Percentiles rank a stretch among this genome's conserved stretches.
phyloP scores from a whole-genome alignment of 1,140 invertebrate genomes.

The Anastatus disparis region DNA sequence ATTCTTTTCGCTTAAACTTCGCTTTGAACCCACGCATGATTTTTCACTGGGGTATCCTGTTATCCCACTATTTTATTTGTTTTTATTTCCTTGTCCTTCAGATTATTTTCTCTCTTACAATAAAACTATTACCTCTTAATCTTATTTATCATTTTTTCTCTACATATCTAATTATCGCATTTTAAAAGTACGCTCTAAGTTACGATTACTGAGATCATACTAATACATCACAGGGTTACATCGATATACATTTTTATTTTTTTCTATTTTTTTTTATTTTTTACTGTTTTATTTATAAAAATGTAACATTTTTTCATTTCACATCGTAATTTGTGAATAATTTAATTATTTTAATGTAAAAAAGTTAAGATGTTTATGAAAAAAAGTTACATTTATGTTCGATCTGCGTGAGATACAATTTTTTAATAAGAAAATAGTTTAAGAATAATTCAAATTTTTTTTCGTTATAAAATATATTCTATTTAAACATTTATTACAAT shows the following conservation, averaged over 20 bases:
- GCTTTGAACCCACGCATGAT: constrained; percentile 50
- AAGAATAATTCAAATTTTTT: neutral
- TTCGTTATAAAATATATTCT: constrained; percentile 11
- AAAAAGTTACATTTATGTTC: constrained; percentile 14
- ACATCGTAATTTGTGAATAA: constrained; percentile 22
- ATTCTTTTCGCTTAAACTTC: constrained; percentile 25
- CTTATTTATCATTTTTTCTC: too few species aligned
- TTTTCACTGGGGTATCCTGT: constrained; percentile 49
- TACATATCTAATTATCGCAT: constrained; percentile 59
- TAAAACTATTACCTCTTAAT: constrained; percentile 27
- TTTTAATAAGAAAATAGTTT: neutral
- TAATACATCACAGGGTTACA: constrained; percentile 70
- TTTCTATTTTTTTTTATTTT: constrained; percentile 49
- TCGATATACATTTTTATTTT: constrained; percentile 58
- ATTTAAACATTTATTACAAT: constrained; percentile 17
- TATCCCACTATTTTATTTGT: constrained; percentile 22
- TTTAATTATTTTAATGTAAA: neutral
- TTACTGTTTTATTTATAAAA: constrained; percentile 39
- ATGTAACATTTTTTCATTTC: constrained; percentile 35
- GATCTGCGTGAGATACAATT: constrained; percentile 7
- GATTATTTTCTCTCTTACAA: neutral
- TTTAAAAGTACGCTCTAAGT: constrained; percentile 61
- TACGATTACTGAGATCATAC: constrained; percentile 68
- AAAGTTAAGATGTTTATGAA: neutral
- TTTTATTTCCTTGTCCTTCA: too few species aligned